Base-by-base conservation (phyloP, 1,140 invertebrate species). In the Drosophila erecta region DNA sequence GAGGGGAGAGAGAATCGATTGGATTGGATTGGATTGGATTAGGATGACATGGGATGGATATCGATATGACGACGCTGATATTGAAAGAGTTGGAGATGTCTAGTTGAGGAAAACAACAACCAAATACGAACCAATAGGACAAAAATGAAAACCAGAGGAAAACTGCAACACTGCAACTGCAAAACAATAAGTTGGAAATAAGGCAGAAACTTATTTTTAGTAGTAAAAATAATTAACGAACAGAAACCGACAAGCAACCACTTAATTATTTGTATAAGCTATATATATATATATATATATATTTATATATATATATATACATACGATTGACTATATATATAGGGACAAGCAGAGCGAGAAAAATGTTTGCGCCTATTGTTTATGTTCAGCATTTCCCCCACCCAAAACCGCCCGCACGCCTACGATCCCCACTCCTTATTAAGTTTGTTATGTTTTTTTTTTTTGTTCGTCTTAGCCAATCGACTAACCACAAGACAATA, bases 121-220 rank as follows among this genome's bases (percentile, higher is more conserved):
- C 79, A 89, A 87, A 87, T 79, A 83, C 51, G 66, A 83, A 79
- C 77, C 55, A 76, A 76, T 58, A 76, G 50, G 44, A 59, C 41
- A 43, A 56, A 56, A 55, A 38, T 0, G 51, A 66, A 54, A 78
- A 74, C 61, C 72, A 77, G 51, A 79, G 53, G 59, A 79, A 55
- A 73, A 79, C 67, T 62, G 59, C 50, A 79, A 76, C 61, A 66
- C 56, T 74, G 79, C 44, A 81, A 81, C 60, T 46, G 66, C 78
- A 81, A 81, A 87, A 87, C 81, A 86, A 86, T 87, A 86, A 87
- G 79, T 83, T 86, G 79, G 53, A 79, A 87, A 79, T 79, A 87
- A 87, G 76, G 64, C 79, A 61, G 56, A 83, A 83, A 70, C 81
- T 89, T 83, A 87, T 79, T 76, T 89, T 83, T 79, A 89, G 72